These are phyloP conservation scores for Fragum fragum DNA, from an alignment of 2,888 invertebrate species.

Conservation along the genomic window DNA sequence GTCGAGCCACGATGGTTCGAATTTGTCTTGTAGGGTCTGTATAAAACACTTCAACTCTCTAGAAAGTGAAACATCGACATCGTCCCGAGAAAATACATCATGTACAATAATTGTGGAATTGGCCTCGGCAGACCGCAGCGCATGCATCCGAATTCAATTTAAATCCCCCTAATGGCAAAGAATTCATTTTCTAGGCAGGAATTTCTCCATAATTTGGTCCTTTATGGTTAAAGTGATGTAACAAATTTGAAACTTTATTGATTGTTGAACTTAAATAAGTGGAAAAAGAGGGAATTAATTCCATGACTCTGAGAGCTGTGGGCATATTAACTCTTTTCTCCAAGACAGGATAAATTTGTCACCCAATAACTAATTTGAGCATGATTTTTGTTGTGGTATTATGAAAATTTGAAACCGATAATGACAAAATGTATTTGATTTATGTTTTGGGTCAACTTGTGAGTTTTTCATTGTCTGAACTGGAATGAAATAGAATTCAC, in stretches of 20 bases:
- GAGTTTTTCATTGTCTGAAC: too few relatives aligned
- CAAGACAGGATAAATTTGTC: not conserved
- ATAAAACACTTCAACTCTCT: conserved; percentile 19
- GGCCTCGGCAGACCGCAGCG: conserved; percentile 31
- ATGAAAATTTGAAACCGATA: too few relatives aligned
- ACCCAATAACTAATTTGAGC: too few relatives aligned
- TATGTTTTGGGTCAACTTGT: too few relatives aligned
- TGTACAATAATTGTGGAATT: conserved; percentile 35
- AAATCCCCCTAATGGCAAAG: conserved; percentile 19
- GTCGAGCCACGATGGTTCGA: not conserved
- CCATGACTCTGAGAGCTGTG: conserved; percentile 30
- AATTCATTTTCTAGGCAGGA: conserved; percentile 35
- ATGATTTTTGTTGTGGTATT: too few relatives aligned
- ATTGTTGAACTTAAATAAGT: conserved; percentile 38
- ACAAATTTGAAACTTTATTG: conserved; percentile 35
- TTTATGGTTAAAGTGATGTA: conserved; percentile 35
- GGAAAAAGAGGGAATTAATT: conserved; percentile 38
- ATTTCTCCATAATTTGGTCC: conserved; percentile 33
- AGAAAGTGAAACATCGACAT: not conserved
- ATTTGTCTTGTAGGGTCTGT: conserved; percentile 23
- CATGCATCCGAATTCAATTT: conserved; percentile 39
- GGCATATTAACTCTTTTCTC: conserved; percentile 17
- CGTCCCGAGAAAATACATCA: conserved; percentile 27
- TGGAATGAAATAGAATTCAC: too few relatives aligned
- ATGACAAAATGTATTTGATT: too few relatives aligned